phyloP scores from a whole-genome alignment of 2,113 vertebrate species.

The Phalacrocorax pelagicus region DNA sequence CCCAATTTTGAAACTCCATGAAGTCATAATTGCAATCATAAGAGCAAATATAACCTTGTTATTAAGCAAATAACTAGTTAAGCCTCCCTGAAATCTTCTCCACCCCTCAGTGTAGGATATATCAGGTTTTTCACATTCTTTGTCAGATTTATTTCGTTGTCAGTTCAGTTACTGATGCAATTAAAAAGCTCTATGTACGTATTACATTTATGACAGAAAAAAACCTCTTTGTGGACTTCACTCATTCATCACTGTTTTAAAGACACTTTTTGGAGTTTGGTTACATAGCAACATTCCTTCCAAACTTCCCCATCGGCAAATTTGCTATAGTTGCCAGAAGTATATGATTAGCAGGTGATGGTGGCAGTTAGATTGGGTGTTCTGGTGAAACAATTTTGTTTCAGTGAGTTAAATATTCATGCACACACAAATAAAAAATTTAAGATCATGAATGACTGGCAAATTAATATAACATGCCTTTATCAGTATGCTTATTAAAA shows the following conservation, averaged over 20 bases:
- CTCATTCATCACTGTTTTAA: constrained; percentile 52
- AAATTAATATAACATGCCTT: neutral
- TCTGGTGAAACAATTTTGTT: neutral
- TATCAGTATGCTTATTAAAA: neutral
- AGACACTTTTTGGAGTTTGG: constrained; percentile 35
- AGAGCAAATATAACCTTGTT: constrained; percentile 33
- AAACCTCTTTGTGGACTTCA: neutral
- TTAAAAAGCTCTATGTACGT: neutral
- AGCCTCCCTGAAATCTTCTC: constrained; percentile 9
- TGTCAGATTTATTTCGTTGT: constrained; percentile 55
- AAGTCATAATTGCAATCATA: constrained; percentile 20
- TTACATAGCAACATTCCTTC: constrained; percentile 51
- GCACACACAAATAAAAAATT: neutral
- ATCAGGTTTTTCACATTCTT: constrained; percentile 51
- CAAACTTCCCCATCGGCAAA: neutral
- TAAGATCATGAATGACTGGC: neutral
- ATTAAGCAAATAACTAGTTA: constrained; percentile 48
- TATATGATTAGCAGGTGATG: constrained; percentile 8
- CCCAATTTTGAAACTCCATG: neutral
- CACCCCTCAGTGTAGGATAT: neutral
- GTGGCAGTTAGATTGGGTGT: neutral
- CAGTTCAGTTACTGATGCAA: constrained; percentile 35
- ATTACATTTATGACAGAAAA: constrained; percentile 27
- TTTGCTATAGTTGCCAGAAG: constrained; percentile 29
- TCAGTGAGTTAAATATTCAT: neutral